Evolutionary conservation across 1,140 invertebrate species (phyloP).

Genomic region (Limonius californicus): DNA sequence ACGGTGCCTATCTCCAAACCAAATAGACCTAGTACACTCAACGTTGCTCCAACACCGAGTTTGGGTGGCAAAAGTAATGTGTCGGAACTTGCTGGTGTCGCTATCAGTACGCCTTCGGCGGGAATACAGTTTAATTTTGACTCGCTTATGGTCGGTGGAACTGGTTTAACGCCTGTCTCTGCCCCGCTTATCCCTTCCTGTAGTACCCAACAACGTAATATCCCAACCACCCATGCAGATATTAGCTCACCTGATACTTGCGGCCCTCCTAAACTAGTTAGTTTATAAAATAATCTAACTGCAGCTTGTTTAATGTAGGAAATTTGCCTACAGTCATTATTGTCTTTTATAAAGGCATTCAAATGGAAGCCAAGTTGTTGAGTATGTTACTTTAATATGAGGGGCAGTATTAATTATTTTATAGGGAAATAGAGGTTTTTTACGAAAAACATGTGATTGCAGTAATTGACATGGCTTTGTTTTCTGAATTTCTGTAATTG

Average conservation of each 20-base stretch:
- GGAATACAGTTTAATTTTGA: conserved; percentile 89
- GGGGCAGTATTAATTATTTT: too few relatives aligned
- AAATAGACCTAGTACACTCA: conserved; percentile 54
- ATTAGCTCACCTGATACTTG: conserved; percentile 64
- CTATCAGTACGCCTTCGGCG: conserved; percentile 82
- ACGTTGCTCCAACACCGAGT: not conserved
- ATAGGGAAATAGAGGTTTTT: too few relatives aligned
- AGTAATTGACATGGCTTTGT: too few relatives aligned
- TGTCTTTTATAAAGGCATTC: not conserved
- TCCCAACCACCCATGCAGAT: conserved; percentile 54
- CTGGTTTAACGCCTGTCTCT: conserved; percentile 81
- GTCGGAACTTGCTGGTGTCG: conserved; percentile 65
- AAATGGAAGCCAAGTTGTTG: not conserved
- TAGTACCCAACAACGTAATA: conserved; percentile 63
- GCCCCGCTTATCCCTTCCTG: conserved; percentile 64
- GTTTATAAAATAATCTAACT: conserved; percentile 56
- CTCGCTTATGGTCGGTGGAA: conserved; percentile 88
- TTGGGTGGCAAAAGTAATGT: conserved; percentile 7
- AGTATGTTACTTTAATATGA: too few relatives aligned
- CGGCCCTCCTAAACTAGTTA: conserved; percentile 68
- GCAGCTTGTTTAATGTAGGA: conserved; percentile 6
- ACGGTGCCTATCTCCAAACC: conserved; percentile 54
- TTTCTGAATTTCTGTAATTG: too few relatives aligned
- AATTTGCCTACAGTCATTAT: not conserved
- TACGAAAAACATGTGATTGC: too few relatives aligned